Percentiles rank a stretch among this genome's conserved stretches.
Evolutionary conservation across 2,797 vertebrate species (phyloP).

Genomic region (Malacoctenus gilli): DNA sequence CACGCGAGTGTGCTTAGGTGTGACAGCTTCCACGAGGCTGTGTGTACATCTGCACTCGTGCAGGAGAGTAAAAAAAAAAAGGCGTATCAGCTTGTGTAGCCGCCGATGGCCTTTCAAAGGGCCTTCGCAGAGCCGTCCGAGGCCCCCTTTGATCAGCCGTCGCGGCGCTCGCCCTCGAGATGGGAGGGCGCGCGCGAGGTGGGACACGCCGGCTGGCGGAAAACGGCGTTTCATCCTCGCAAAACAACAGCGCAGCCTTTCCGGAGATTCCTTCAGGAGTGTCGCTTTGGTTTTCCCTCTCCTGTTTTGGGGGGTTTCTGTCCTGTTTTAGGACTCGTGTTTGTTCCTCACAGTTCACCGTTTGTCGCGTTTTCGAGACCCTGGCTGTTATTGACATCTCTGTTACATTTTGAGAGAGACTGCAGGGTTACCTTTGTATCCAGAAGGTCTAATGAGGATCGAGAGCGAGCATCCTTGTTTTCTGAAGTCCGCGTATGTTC

Average conservation of each 20-base stretch:
- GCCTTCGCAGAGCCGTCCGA: conserved; percentile 73
- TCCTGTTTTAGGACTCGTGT: no score
- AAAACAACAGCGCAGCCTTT: no score
- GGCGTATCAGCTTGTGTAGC: conserved; percentile 63
- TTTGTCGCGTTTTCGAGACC: neutral
- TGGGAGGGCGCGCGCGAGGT: conserved; percentile 49
- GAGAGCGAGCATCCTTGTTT: no score
- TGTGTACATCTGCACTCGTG: conserved; percentile 43
- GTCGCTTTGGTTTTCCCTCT: no score
- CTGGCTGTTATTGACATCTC: no score
- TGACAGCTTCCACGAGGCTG: conserved; percentile 21
- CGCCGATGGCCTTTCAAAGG: conserved; percentile 74
- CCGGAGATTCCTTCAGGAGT: no score
- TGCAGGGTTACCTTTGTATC: conserved; percentile 7
- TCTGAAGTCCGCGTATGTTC: no score
- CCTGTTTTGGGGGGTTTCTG: no score
- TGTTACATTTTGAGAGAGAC: no score
- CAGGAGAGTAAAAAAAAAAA: no score
- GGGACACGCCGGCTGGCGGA: conserved; percentile 42
- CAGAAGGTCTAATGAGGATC: no score
- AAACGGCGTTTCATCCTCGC: no score
- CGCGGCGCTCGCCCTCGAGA: conserved; percentile 64
- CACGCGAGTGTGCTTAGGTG: conserved; percentile 12
- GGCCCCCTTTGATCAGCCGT: conserved; percentile 72
- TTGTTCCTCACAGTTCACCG: neutral